These are phyloP conservation scores for Eueremaeus valkanovi DNA, from an alignment of 2,888 invertebrate genomes.

Conservation along the genomic window DNA sequence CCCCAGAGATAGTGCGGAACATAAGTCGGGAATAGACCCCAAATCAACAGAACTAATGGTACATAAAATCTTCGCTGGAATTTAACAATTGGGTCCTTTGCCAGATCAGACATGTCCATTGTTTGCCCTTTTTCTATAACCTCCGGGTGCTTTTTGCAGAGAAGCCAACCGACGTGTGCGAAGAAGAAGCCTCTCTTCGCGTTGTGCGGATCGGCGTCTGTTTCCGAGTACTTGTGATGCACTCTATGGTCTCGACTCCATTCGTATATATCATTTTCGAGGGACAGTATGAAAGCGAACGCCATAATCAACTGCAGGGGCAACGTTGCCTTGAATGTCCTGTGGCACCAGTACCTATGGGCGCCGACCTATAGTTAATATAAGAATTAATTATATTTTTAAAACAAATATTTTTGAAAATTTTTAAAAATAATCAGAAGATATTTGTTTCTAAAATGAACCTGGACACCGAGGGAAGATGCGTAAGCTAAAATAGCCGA, in stretches of 20 bases:
- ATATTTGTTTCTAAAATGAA: background rate
- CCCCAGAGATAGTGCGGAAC: slow-evolving; percentile 79
- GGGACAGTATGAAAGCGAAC: slow-evolving; percentile 53
- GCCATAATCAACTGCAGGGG: slow-evolving; percentile 51
- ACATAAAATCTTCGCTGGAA: slow-evolving; percentile 50
- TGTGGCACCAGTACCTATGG: slow-evolving; percentile 33
- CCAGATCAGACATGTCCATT: slow-evolving; percentile 42
- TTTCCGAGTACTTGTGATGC: slow-evolving; percentile 44
- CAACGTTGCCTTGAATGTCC: slow-evolving; percentile 13
- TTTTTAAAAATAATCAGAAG: background rate
- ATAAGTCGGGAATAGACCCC: slow-evolving; percentile 60
- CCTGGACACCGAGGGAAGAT: background rate
- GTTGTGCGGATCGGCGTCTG: slow-evolving; percentile 44
- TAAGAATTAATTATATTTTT: background rate
- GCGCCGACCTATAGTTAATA: slow-evolving; percentile 18
- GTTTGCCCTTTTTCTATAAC: slow-evolving; percentile 41
- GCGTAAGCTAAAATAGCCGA: background rate
- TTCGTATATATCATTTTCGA: slow-evolving; percentile 50
- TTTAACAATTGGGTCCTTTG: slow-evolving; percentile 42
- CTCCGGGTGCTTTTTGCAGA: slow-evolving; percentile 44
- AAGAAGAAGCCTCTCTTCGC: slow-evolving; percentile 46
- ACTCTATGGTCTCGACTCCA: slow-evolving; percentile 46
- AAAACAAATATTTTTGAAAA: background rate
- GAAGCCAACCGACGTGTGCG: slow-evolving; percentile 45
- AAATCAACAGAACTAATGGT: slow-evolving; percentile 52